Evolutionary conservation across 2,888 invertebrate genomes (phyloP).

Genomic region (Hydriomena furcata): DNA sequence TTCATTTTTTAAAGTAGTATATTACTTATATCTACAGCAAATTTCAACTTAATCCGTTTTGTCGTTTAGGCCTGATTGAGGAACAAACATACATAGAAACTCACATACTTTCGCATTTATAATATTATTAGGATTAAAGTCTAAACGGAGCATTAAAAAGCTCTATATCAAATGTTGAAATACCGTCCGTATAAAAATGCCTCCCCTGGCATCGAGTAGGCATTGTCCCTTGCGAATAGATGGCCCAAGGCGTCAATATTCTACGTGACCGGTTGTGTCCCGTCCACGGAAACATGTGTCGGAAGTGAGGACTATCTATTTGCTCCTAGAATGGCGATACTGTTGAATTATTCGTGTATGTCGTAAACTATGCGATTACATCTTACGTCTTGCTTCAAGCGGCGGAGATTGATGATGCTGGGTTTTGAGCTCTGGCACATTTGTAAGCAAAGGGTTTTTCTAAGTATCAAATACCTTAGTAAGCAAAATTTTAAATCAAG

Average conservation of each 20-base stretch:
- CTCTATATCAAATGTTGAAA: constrained; percentile 45
- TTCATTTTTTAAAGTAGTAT: too few relatives aligned
- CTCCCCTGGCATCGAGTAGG: constrained; percentile 55
- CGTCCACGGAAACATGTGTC: constrained; percentile 79
- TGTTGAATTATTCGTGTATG: constrained; percentile 70
- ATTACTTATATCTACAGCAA: too few relatives aligned
- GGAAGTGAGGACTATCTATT: constrained; percentile 81
- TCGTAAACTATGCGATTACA: constrained; percentile 41
- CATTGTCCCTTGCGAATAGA: constrained; percentile 69
- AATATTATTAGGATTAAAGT: constrained; percentile 3
- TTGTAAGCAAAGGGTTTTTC: constrained; percentile 8
- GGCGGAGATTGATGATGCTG: constrained; percentile 30
- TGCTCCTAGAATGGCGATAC: constrained; percentile 73
- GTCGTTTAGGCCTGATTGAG: too few relatives aligned
- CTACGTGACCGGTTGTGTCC: constrained; percentile 80
- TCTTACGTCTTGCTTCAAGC: constrained; percentile 31
- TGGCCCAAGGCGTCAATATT: constrained; percentile 81
- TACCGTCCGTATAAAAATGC: constrained; percentile 59
- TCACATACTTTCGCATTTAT: too few relatives aligned
- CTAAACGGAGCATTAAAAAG: constrained; percentile 28
- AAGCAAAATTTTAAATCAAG: neutral
- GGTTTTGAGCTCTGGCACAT: constrained; percentile 3
- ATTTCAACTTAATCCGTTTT: too few relatives aligned
- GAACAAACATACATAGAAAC: too few relatives aligned
- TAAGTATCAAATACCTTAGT: neutral